Evolutionary conservation across 2,113 vertebrate species (phyloP).

Genomic region (Myotis yumanensis): DNA sequence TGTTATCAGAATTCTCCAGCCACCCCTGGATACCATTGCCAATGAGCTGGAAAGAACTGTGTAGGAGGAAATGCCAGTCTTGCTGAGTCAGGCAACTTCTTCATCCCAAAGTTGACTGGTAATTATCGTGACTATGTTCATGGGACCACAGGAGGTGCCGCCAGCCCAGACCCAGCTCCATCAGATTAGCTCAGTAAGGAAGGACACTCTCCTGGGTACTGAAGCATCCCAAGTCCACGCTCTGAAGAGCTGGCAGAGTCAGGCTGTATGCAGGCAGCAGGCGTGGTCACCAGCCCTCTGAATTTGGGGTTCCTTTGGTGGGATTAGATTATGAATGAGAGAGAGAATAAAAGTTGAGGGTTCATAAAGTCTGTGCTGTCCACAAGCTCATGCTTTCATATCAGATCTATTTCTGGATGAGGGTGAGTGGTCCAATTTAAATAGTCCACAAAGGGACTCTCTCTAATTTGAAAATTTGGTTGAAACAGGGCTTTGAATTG

Average conservation of each 20-base stretch:
- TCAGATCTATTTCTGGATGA: not conserved
- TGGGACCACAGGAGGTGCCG: not conserved
- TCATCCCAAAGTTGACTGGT: slow-evolving; percentile 48
- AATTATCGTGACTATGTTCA: not conserved
- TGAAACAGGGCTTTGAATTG: not conserved
- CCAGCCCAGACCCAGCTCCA: not conserved
- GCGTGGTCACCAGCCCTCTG: not conserved
- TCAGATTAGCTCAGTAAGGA: not conserved
- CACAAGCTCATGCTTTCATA: not conserved
- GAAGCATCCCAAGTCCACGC: not conserved
- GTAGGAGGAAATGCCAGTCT: slow-evolving; percentile 52
- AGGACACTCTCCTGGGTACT: not conserved
- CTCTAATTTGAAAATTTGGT: not conserved
- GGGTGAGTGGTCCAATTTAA: not conserved
- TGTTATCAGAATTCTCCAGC: slow-evolving; percentile 77
- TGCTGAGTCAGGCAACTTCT: slow-evolving; percentile 65
- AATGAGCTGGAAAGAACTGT: slow-evolving; percentile 40
- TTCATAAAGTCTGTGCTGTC: not conserved
- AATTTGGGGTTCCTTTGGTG: not conserved
- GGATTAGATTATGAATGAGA: not conserved
- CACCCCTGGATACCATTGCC: slow-evolving; percentile 47
- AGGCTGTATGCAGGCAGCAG: not conserved
- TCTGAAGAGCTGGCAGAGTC: not conserved
- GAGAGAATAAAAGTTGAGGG: not conserved
- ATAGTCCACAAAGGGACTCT: not conserved